Conservation (phyloP, 2,888 invertebrate genomes). For the Griposia aprilina region DNA sequence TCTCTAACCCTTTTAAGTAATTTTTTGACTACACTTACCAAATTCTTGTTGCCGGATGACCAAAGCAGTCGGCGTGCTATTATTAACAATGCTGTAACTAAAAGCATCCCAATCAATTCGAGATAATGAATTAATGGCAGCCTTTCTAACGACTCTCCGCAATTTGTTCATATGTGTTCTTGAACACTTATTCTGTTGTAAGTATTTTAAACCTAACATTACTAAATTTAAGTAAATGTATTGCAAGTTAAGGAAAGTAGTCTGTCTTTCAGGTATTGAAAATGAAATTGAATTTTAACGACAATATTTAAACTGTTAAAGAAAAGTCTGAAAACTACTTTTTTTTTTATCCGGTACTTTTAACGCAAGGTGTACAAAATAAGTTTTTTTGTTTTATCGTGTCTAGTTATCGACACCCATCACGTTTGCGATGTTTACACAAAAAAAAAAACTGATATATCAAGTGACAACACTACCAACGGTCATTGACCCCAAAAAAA, state of each 20-base stretch:
- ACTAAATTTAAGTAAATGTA: neutral
- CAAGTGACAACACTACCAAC: no score
- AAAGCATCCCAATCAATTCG: conserved; percentile 71
- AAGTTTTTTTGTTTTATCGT: no score
- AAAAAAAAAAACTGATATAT: no score
- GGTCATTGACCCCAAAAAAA: no score
- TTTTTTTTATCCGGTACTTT: no score
- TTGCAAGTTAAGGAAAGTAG: neutral
- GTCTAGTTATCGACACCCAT: no score
- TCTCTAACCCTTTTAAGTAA: neutral
- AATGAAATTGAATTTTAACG: neutral
- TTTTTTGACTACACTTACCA: no score
- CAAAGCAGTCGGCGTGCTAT: neutral
- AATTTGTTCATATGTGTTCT: conserved; percentile 58
- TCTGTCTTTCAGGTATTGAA: neutral
- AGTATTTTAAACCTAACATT: no score
- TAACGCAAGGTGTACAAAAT: no score
- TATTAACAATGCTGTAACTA: conserved; percentile 24
- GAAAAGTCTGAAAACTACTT: neutral
- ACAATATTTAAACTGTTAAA: neutral
- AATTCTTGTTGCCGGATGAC: neutral
- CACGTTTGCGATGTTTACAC: no score
- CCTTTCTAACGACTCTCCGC: conserved; percentile 70
- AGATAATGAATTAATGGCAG: conserved; percentile 71
- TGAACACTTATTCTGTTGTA: conserved; percentile 18